Conservation (phyloP, 2,113 vertebrate genomes). For the Aplodontia rufa region DNA sequence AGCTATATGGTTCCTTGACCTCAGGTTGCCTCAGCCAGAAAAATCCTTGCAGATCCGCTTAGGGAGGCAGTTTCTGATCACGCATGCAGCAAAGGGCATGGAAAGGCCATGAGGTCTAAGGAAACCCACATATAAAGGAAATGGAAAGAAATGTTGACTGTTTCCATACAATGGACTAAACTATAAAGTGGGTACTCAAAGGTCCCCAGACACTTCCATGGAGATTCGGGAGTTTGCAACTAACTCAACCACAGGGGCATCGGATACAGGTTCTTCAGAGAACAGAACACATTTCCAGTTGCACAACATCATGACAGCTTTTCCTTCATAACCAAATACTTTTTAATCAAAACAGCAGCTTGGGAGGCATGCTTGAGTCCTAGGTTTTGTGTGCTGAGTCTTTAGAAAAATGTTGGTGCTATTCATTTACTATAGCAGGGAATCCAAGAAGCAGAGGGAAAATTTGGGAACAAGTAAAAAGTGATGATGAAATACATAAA, state of each 20-base stretch:
- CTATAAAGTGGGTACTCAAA: background rate
- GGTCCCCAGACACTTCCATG: background rate
- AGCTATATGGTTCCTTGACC: conserved; percentile 57
- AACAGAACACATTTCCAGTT: background rate
- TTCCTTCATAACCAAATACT: background rate
- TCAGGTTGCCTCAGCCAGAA: conserved; percentile 41
- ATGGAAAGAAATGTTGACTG: background rate
- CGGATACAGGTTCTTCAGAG: background rate
- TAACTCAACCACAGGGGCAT: background rate
- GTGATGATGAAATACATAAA: background rate
- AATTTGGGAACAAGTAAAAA: background rate
- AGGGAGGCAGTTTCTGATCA: conserved; percentile 27
- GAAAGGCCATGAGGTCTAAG: background rate
- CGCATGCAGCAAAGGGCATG: background rate
- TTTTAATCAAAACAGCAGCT: background rate
- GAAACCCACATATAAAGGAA: background rate
- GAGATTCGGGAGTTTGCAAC: background rate
- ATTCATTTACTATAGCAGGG: background rate
- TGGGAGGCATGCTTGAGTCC: background rate
- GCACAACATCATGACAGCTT: background rate
- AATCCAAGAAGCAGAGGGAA: conserved; percentile 2
- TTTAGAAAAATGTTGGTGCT: background rate
- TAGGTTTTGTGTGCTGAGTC: background rate
- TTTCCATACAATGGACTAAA: background rate
- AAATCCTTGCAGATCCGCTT: background rate